Percentiles rank a stretch among this genome's conserved stretches.
phyloP scores from a whole-genome alignment of 2,888 invertebrate genomes.

The Euphydryas editha region DNA sequence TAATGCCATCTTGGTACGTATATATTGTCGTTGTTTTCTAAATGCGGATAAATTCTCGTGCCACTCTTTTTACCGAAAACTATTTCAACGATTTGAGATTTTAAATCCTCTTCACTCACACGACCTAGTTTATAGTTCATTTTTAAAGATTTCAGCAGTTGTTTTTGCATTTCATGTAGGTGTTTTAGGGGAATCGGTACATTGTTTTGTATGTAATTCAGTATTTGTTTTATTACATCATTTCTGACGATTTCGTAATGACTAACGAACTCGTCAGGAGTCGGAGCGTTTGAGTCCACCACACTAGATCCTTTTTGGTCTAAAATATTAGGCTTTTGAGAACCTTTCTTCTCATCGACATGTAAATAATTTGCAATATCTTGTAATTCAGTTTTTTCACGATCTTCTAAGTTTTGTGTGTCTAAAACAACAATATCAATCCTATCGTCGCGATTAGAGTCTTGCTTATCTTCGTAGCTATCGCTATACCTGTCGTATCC shows the following conservation, averaged over 20 bases:
- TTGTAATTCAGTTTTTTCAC: slow-evolving; percentile 28
- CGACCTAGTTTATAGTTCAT: slow-evolving; percentile 12
- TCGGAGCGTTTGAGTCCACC: slow-evolving; percentile 5
- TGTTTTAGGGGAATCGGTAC: background rate
- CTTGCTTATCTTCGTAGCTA: background rate
- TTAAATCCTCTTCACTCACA: slow-evolving; percentile 30
- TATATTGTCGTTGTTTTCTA: slow-evolving; percentile 46
- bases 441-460: slow-evolving; percentile 29
- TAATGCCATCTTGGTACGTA: slow-evolving; percentile 52
- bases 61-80: slow-evolving; percentile 32
- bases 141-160: slow-evolving; percentile 23
- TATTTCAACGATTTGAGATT: slow-evolving; percentile 36
- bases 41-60: slow-evolving; percentile 46
- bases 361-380: slow-evolving; percentile 27
- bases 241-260: slow-evolving; percentile 34
- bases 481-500: background rate
- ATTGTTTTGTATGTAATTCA: slow-evolving; percentile 12
- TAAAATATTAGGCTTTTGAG: background rate
- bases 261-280: slow-evolving; percentile 33
- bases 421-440: slow-evolving; percentile 56
- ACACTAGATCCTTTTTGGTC: background rate
- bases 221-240: slow-evolving; percentile 16
- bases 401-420: slow-evolving; percentile 43
- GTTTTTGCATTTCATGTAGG: slow-evolving; percentile 17
- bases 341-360: background rate